Conservation (phyloP, 2,113 vertebrate species). For the Anolis sagrei region DNA sequence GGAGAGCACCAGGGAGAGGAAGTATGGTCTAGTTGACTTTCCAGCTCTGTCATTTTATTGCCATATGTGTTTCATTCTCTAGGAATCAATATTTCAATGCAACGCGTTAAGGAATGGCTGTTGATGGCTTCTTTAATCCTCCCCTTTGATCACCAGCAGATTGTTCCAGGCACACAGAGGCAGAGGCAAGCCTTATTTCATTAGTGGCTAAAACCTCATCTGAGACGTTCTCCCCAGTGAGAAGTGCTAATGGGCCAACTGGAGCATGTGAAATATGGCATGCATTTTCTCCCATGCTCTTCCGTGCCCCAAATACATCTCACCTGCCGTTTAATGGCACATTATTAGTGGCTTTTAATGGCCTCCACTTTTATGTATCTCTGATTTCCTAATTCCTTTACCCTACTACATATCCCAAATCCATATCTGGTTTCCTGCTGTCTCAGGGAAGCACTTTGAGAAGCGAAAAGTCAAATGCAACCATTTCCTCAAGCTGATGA, state of each 20-base stretch:
- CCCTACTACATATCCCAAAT: slow-evolving; percentile 34
- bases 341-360: slow-evolving; percentile 51
- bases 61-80: slow-evolving; percentile 5
- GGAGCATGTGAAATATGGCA: slow-evolving; percentile 43
- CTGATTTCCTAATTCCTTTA: slow-evolving; percentile 60
- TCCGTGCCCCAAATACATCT: slow-evolving; percentile 52
- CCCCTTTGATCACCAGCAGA: slow-evolving; percentile 58
- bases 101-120: not conserved
- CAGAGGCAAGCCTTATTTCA: slow-evolving; percentile 65
- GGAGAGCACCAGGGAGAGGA: not conserved
- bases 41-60: not conserved
- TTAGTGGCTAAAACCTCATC: slow-evolving; percentile 50
- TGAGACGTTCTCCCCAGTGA: slow-evolving; percentile 70
- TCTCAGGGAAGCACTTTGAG: slow-evolving; percentile 48
- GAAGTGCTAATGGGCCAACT: slow-evolving; percentile 60
- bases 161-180: slow-evolving; percentile 56
- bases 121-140: slow-evolving; percentile 1
- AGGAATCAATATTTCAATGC: slow-evolving; percentile 16
- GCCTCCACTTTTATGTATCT: slow-evolving; percentile 38
- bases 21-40: not conserved
- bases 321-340: slow-evolving; percentile 51
- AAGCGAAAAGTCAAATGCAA: slow-evolving; percentile 55
- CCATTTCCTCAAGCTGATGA: slow-evolving; percentile 52
- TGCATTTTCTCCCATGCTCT: slow-evolving; percentile 37
- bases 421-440: slow-evolving; percentile 45